Conservation (phyloP, 2,797 vertebrate genomes). For the Argentina silus region DNA sequence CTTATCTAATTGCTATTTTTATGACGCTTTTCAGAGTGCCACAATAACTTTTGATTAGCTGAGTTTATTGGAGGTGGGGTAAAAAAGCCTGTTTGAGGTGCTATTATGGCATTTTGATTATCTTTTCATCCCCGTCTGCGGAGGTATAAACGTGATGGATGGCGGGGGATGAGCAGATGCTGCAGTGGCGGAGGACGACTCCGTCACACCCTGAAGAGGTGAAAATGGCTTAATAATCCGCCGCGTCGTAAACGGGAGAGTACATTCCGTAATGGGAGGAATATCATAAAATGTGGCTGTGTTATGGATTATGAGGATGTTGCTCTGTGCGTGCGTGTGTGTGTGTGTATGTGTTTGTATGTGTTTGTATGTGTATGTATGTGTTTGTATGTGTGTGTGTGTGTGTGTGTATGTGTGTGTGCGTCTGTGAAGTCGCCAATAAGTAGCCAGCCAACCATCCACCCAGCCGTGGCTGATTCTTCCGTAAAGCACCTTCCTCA, state of each 20-base stretch:
- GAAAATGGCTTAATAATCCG: constrained; percentile 60
- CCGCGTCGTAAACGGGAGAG: constrained; percentile 44
- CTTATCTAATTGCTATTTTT: constrained; percentile 79
- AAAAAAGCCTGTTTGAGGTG: constrained; percentile 57
- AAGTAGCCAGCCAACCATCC: background rate
- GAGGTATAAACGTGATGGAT: constrained; percentile 69
- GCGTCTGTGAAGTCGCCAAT: too few species aligned
- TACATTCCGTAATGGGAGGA: constrained; percentile 53
- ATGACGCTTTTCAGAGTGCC: constrained; percentile 70
- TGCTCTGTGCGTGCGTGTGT: background rate
- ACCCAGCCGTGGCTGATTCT: constrained; percentile 28
- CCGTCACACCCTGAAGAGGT: constrained; percentile 46
- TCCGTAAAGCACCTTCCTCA: constrained; percentile 16
- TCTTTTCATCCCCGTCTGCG: constrained; percentile 76
- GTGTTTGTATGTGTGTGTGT: background rate
- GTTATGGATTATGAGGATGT: background rate
- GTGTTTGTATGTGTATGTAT: too few species aligned
- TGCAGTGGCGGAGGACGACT: constrained; percentile 25
- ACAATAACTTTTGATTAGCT: constrained; percentile 82
- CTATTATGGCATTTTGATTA: constrained; percentile 72
- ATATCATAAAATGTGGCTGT: constrained; percentile 33
- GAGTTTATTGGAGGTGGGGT: constrained; percentile 67
- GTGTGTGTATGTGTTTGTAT: background rate
- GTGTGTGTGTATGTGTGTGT: background rate
- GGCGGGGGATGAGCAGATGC: constrained; percentile 2